Evolutionary conservation across 2,113 vertebrate genomes (phyloP).

Genomic region (Lontra canadensis): DNA sequence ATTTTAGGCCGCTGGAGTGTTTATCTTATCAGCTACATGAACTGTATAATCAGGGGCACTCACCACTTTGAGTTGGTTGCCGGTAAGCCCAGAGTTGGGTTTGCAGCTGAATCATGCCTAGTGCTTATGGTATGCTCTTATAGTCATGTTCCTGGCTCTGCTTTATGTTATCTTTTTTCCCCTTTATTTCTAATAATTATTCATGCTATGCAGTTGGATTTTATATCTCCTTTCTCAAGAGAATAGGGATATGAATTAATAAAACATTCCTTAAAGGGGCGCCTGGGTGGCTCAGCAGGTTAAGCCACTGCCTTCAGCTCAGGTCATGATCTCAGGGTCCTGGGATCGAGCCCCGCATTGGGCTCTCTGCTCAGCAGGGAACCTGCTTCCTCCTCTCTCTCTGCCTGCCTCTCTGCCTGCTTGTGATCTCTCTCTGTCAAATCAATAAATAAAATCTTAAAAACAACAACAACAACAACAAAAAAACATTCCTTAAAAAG

Average conservation of each 20-base stretch:
- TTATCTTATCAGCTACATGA: not conserved
- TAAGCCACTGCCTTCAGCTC: too few relatives aligned
- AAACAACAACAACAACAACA: too few relatives aligned
- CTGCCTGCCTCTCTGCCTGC: too few relatives aligned
- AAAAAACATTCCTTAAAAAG: slow-evolving; percentile 24
- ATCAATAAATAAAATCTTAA: too few relatives aligned
- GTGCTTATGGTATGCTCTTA: not conserved
- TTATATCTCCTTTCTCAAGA: slow-evolving; percentile 11
- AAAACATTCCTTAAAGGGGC: slow-evolving; percentile 28
- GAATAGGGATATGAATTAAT: not conserved
- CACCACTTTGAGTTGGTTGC: not conserved
- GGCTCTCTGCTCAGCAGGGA: too few relatives aligned
- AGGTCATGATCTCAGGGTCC: too few relatives aligned
- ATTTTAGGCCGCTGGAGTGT: not conserved
- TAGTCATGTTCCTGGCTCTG: not conserved
- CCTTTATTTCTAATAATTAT: slow-evolving; percentile 5
- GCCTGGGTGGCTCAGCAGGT: too few relatives aligned
- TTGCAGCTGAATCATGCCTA: not conserved
- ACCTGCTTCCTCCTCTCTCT: too few relatives aligned
- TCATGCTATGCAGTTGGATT: not conserved
- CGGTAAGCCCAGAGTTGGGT: not conserved
- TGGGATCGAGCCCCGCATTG: too few relatives aligned
- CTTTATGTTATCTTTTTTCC: not conserved
- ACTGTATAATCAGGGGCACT: not conserved
- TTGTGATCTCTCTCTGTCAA: too few relatives aligned